phyloP scores from a whole-genome alignment of 2,888 invertebrate genomes.

The Xylota segnis region DNA sequence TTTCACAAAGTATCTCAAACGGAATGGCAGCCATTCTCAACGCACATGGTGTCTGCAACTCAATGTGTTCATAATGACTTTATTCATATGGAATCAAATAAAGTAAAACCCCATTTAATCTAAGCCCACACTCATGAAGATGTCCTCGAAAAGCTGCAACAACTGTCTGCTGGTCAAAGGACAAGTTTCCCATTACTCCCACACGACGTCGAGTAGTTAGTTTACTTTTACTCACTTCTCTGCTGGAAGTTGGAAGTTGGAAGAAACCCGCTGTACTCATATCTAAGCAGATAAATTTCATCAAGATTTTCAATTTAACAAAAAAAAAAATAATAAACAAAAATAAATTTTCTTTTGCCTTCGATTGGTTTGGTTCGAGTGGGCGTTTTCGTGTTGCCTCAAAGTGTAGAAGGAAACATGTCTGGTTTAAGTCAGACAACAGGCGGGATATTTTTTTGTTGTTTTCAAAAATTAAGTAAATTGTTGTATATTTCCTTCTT shows the following conservation, averaged over 20 bases:
- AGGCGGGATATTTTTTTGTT: constrained; percentile 16
- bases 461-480: constrained; percentile 28
- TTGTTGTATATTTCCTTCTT: constrained; percentile 23
- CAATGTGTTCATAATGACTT: constrained; percentile 27
- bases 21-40: constrained; percentile 34
- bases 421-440: constrained; percentile 62
- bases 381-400: constrained; percentile 36
- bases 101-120: constrained; percentile 37
- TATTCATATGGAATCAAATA: constrained; percentile 26
- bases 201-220: constrained; percentile 1
- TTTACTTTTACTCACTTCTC: constrained; percentile 32
- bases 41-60: constrained; percentile 27
- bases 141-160: constrained; percentile 51
- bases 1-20: constrained; percentile 41
- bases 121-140: constrained; percentile 42
- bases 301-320: neutral
- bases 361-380: constrained; percentile 39
- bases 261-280: constrained; percentile 10
- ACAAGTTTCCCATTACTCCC: constrained; percentile 48
- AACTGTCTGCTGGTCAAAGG: constrained; percentile 51
- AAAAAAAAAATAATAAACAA: constrained; percentile 26
- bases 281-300: constrained; percentile 13
- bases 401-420: constrained; percentile 24
- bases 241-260: neutral
- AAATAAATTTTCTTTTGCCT: constrained; percentile 40